phyloP scores from a whole-genome alignment of 2,797 vertebrate species.

The Tinamus major region DNA sequence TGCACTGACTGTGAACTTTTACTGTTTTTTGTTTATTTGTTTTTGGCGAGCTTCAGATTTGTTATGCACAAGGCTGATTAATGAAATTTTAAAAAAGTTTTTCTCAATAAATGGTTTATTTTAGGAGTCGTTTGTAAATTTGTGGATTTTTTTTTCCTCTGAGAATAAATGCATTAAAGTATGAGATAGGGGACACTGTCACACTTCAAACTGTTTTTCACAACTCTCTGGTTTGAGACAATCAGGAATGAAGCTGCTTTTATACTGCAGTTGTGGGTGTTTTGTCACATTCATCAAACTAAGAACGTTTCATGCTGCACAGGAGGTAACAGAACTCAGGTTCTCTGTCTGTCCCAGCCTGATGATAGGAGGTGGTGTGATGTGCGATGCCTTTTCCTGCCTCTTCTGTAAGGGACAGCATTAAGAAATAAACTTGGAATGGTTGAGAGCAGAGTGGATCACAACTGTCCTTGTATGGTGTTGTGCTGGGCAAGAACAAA shows the following conservation, averaged over 20 bases:
- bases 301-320: neutral
- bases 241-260: neutral
- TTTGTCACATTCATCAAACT: neutral
- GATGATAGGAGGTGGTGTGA: neutral
- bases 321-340: neutral
- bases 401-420: fast-evolving
- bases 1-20: constrained; percentile 84
- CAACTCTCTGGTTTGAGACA: neutral
- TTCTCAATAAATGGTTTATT: constrained; percentile 90
- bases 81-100: constrained; percentile 76
- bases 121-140: constrained; percentile 73
- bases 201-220: neutral
- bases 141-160: neutral
- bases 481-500: neutral
- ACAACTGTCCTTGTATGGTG: neutral
- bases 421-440: neutral
- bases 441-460: neutral
- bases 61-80: constrained; percentile 80
- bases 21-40: constrained; percentile 65
- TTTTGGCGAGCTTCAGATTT: constrained; percentile 80
- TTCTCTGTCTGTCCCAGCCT: neutral
- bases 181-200: neutral
- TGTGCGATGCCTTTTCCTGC: neutral
- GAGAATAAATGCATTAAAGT: neutral
- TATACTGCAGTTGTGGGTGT: fast-evolving